phyloP scores from a whole-genome alignment of 2,113 vertebrate genomes.

The Catharus fuscescens region DNA sequence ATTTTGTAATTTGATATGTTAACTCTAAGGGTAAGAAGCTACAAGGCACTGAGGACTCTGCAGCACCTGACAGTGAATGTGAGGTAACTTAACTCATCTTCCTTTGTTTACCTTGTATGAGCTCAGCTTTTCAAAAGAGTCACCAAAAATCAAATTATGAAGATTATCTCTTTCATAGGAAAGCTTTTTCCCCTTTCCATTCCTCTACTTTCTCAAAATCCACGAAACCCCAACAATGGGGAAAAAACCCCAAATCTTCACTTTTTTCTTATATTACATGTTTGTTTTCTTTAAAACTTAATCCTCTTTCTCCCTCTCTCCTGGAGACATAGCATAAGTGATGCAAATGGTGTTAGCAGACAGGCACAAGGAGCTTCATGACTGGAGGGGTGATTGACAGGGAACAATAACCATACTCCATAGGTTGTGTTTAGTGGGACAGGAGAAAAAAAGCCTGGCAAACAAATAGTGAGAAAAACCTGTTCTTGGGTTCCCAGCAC shows the following conservation, averaged over 20 bases:
- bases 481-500: neutral
- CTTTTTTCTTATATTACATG: neutral
- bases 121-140: neutral
- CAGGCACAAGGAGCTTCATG: neutral
- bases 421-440: neutral
- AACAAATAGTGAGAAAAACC: neutral
- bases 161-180: neutral
- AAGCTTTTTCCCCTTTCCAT: neutral
- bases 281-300: neutral
- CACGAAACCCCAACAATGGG: neutral
- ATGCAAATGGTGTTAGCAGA: neutral
- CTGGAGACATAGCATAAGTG: neutral
- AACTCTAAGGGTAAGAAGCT: neutral
- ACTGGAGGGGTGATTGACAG: neutral
- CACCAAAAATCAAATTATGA: neutral
- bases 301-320: neutral
- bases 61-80: neutral
- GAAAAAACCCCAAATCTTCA: accelerated
- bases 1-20: neutral
- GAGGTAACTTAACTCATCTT: neutral
- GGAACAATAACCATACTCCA: neutral
- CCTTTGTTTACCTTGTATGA: neutral
- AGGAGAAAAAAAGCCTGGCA: neutral
- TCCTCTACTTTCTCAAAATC: neutral
- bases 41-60: neutral